Base-by-base conservation (phyloP, 2,113 vertebrate species). In the Astatoreochromis straeleni region DNA sequence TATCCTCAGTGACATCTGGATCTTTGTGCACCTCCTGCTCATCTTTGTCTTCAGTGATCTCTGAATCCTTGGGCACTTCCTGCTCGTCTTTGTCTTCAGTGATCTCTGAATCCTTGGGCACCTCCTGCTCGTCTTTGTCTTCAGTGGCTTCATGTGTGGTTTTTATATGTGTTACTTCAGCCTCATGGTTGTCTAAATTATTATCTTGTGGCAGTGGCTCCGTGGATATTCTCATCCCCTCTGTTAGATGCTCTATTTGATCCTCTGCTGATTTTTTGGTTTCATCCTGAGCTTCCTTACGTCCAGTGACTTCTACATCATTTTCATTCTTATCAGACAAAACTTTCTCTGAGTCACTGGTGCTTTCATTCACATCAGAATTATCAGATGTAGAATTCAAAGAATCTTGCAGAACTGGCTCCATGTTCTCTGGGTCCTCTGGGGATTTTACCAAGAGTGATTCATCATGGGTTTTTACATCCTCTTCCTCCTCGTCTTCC, bases 401-500 rank as follows among this genome's bases (percentile, higher is more conserved):
- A 16, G 55, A 24, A 54, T 91, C 86, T 17, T 87, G 65, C 89
- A 21, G 7, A 57, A 45, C 63, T 9, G 9, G 57, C 8, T 93
- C 86, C 9, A 35, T 16, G 31, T 55, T 58, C n/a, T 93, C 80
- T 49, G 85, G 84, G 79, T 38, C 70, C n/a, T 82, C 17, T 73
- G 26, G 33, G 12, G 29, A 21, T n/a, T 94, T 83, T 60, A 75
- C 38, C 31, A 42, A 33, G 49, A 73, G 12, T 24, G 65, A 40
- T 54, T 90, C 83, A 16, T 93, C 86, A 58, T 13, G 9, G 12
- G 55, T 19, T 42, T 91, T 65, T 1, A 87, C 35, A 8, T 88
- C 35, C 31, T 92, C 88, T 82, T 94, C 82, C 2, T 81, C 89
- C 0, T 88, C 88, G 1, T 81, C 92, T 1, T 89, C 90, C 16